Base-by-base conservation (phyloP, 1,140 invertebrate species). In the Lordiphosa mommai region DNA sequence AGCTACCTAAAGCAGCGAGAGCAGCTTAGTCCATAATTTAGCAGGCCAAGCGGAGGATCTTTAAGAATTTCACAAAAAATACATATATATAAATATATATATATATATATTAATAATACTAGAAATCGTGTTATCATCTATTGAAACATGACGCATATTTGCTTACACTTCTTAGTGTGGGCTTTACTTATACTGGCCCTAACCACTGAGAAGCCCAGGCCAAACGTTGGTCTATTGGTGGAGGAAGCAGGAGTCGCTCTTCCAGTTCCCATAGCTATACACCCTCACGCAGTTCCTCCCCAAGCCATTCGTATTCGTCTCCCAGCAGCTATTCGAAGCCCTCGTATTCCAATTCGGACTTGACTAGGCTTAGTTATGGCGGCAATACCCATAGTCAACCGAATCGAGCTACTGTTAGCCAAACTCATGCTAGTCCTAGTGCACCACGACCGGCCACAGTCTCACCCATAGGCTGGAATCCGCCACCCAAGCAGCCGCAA, bases 401-500 rank as follows among this genome's bases (percentile, higher is more conserved):
- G 2, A 59, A 36, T 40, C 33, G 12, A 7, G 43, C 52, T 32
- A 53, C 40, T 43, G 40, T 14, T 2, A 38, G 58, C 0, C 49
- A 63, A 6, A 37, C 59, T 0, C 74, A 71, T 34, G 38, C 20
- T 40, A 67, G 38, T 17, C 36, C 49, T 12, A 55, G 44, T 16
- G 52, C 34, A 0, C 20, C 53, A 2, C 58, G 50, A 0, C 38
- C 69, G 1, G 49, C 56, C 0, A 1, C 73, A 3, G 34, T 70
- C 0, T 34, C 64, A 1, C 63, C 77, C 3, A 68, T 88, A 2
- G 87, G 87, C 20, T 88, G 87, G 87, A 88, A 88, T 56, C 72
- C 85, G 6, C 86, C 76, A 2, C 14, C 64, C 0, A 79, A 88
- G 63, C 32, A 69, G 6, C 20, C 20, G 0, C 72, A 80, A 27